Evolutionary conservation across 1,140 invertebrate species (phyloP).

Genomic region (Leptinotarsa lineolata): DNA sequence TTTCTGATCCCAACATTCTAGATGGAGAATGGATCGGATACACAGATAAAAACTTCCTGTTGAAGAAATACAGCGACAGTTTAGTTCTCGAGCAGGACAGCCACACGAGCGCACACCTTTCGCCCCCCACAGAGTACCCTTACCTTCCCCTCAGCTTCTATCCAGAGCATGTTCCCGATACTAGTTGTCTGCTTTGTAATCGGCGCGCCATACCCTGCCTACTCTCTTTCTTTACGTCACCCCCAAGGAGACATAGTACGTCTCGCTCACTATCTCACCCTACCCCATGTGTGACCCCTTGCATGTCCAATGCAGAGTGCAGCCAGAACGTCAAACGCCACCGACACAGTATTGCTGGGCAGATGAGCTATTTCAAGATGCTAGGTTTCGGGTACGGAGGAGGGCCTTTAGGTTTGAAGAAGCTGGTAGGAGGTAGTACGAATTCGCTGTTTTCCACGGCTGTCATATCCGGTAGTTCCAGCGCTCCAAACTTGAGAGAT

Average conservation of each 20-base stretch:
- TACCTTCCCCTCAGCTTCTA: slow-evolving; percentile 46
- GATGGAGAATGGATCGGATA: slow-evolving; percentile 42
- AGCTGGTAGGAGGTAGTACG: slow-evolving; percentile 71
- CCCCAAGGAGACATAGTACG: slow-evolving; percentile 44
- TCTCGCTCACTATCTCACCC: slow-evolving; percentile 52
- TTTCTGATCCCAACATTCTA: slow-evolving; percentile 54
- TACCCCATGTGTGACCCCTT: slow-evolving; percentile 48
- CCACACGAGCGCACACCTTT: slow-evolving; percentile 18
- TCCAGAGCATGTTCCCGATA: slow-evolving; percentile 52
- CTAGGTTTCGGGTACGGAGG: slow-evolving; percentile 69
- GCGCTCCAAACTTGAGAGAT: slow-evolving; percentile 85
- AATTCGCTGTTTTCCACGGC: slow-evolving; percentile 89
- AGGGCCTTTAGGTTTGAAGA: slow-evolving; percentile 65
- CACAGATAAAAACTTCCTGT: slow-evolving; percentile 40
- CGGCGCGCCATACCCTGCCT: slow-evolving; percentile 57
- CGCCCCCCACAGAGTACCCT: slow-evolving; percentile 25
- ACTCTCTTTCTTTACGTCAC: slow-evolving; percentile 52
- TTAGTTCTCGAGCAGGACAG: slow-evolving; percentile 25
- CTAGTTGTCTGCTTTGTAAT: slow-evolving; percentile 57
- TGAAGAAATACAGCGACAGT: slow-evolving; percentile 44
- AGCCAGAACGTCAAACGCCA: slow-evolving; percentile 79
- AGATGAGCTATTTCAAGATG: slow-evolving; percentile 90
- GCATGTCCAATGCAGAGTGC: slow-evolving; percentile 57
- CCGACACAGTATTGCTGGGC: slow-evolving; percentile 90
- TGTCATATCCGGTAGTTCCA: slow-evolving; percentile 90